Percentiles rank a stretch among this genome's conserved stretches.
Conservation (phyloP, 2,888 invertebrate species). For the Oscheius sp. region DNA sequence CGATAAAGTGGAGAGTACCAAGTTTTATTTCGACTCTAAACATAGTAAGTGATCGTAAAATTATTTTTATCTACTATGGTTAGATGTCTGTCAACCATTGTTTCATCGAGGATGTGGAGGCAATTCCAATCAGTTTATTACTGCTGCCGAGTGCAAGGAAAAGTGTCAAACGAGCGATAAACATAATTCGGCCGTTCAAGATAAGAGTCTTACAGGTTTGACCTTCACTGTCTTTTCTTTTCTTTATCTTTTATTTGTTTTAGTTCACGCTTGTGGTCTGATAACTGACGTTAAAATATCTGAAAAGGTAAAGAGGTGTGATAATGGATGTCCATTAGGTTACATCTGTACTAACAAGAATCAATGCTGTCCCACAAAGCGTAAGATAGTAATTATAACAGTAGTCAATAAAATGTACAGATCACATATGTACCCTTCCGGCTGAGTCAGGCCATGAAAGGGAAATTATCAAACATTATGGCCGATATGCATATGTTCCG, state of each 20-base stretch:
- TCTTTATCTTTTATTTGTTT: background rate
- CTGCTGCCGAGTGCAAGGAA: slow-evolving; percentile 53
- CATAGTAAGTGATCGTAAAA: slow-evolving; percentile 36
- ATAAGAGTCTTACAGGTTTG: background rate
- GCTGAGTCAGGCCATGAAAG: slow-evolving; percentile 56
- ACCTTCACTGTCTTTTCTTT: too few relatives aligned
- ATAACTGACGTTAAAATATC: slow-evolving; percentile 48
- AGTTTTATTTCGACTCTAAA: slow-evolving; percentile 43
- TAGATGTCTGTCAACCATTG: slow-evolving; percentile 50
- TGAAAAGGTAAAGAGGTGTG: slow-evolving; percentile 42
- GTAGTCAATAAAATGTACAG: slow-evolving; percentile 34
- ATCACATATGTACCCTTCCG: slow-evolving; percentile 52
- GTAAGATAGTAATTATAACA: slow-evolving; percentile 30
- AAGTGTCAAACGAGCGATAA: slow-evolving; percentile 33
- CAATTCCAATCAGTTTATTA: slow-evolving; percentile 62
- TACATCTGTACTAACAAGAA: slow-evolving; percentile 44
- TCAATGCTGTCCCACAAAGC: slow-evolving; percentile 60
- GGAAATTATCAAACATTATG: slow-evolving; percentile 52
- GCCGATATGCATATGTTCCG: slow-evolving; percentile 56
- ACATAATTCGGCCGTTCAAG: background rate
- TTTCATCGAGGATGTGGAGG: slow-evolving; percentile 63
- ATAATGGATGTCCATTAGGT: slow-evolving; percentile 43
- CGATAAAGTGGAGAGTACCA: slow-evolving; percentile 35
- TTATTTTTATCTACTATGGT: slow-evolving; percentile 8
- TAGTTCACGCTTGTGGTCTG: slow-evolving; percentile 44